Evolutionary conservation across 2,888 invertebrate species (phyloP).

Genomic region (Leistus spinibarbis): DNA sequence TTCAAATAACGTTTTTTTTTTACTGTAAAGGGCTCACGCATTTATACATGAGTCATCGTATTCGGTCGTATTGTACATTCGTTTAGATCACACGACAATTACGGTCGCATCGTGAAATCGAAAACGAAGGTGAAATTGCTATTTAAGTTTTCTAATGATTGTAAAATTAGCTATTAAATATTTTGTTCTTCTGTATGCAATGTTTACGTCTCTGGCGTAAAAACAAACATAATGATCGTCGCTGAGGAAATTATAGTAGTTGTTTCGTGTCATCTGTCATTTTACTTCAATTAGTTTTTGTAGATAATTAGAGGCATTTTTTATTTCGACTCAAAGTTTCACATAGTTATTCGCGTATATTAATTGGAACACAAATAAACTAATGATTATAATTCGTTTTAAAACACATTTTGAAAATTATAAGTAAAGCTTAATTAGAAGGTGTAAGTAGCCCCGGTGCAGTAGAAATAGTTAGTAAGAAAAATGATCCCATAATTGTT

Average conservation of each 20-base stretch:
- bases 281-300: neutral
- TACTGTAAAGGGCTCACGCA: slow-evolving; percentile 1
- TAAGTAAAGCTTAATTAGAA: neutral
- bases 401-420: too few species aligned
- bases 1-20: slow-evolving; percentile 31
- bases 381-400: neutral
- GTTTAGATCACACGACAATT: neutral
- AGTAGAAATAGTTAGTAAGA: neutral
- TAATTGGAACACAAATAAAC: neutral
- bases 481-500: neutral
- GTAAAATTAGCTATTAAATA: slow-evolving; percentile 28
- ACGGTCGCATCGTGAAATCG: slow-evolving; percentile 16
- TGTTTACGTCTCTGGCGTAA: slow-evolving; percentile 19
- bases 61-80: neutral
- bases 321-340: neutral
- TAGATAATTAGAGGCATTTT: neutral
- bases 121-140: slow-evolving; percentile 30
- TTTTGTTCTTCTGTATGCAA: neutral
- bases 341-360: neutral
- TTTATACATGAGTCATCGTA: neutral
- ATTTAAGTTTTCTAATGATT: slow-evolving; percentile 32
- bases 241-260: neutral
- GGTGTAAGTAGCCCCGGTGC: too few species aligned
- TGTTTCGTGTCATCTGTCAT: neutral
- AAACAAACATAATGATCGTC: slow-evolving; percentile 19